Percentiles rank a stretch among this genome's conserved stretches.
Evolutionary conservation across 2,888 invertebrate species (phyloP).

Genomic region (Agrochola lychnidis): DNA sequence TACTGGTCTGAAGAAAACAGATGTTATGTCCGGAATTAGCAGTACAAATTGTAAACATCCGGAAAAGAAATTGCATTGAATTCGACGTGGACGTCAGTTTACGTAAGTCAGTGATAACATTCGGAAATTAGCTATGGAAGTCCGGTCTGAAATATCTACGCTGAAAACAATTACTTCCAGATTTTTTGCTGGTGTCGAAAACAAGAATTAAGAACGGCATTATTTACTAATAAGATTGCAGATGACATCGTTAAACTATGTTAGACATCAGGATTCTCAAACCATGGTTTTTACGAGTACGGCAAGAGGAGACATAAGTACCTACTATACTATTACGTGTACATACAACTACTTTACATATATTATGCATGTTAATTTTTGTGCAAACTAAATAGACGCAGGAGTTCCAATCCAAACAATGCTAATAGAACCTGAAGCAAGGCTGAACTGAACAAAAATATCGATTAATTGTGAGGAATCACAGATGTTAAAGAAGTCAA

Average conservation of each 20-base stretch:
- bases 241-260: background rate
- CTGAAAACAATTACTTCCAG: background rate
- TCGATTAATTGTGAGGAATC: background rate
- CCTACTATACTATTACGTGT: slow-evolving; percentile 19
- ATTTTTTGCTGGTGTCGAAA: background rate
- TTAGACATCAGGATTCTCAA: background rate
- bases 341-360: slow-evolving; percentile 33
- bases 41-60: slow-evolving; percentile 8
- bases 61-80: slow-evolving; percentile 9
- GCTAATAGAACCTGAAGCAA: background rate
- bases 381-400: background rate
- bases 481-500: background rate
- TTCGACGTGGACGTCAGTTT: slow-evolving; percentile 10
- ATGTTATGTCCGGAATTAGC: background rate
- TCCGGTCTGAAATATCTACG: slow-evolving; percentile 16
- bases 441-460: background rate
- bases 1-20: slow-evolving; percentile 6
- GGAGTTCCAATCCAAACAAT: slow-evolving; percentile 14
- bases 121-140: slow-evolving; percentile 23
- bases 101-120: slow-evolving; percentile 15
- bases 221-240: background rate
- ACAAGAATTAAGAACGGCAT: background rate
- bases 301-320: slow-evolving; percentile 7
- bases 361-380: slow-evolving; percentile 34
- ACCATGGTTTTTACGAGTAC: background rate